phyloP scores from a whole-genome alignment of 2,888 invertebrate species.

The Spodoptera littoralis region DNA sequence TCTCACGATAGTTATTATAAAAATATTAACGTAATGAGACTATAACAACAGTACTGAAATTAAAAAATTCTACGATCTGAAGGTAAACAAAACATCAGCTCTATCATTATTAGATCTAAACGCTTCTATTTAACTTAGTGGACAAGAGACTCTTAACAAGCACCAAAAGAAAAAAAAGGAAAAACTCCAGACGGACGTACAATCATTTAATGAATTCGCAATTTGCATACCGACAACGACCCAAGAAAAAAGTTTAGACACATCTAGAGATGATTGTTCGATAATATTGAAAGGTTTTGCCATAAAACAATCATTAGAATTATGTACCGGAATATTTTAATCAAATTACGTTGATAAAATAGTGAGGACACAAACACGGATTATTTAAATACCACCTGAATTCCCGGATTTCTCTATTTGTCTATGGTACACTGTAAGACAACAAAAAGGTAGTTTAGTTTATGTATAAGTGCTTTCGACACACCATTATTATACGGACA shows the following conservation, averaged over 20 bases:
- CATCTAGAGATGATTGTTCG: conserved; percentile 60
- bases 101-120: conserved; percentile 69
- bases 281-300: neutral
- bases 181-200: conserved; percentile 77
- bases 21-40: no score
- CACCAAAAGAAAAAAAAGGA: conserved; percentile 65
- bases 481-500: conserved; percentile 25
- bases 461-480: neutral
- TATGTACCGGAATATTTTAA: conserved; percentile 19
- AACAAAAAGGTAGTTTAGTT: no score
- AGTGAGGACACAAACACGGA: conserved; percentile 13
- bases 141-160: conserved; percentile 80
- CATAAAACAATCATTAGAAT: conserved; percentile 1
- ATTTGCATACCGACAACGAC: conserved; percentile 84
- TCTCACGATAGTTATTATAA: no score
- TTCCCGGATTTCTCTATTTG: no score
- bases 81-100: conserved; percentile 39
- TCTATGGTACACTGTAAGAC: no score
- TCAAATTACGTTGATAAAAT: conserved; percentile 22
- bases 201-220: conserved; percentile 86
- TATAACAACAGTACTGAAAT: no score
- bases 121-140: conserved; percentile 67
- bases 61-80: conserved; percentile 4
- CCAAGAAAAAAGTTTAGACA: conserved; percentile 69
- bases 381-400: no score